Evolutionary conservation across 1,140 invertebrate genomes (phyloP).

Genomic region (Aphidius gifuensis): DNA sequence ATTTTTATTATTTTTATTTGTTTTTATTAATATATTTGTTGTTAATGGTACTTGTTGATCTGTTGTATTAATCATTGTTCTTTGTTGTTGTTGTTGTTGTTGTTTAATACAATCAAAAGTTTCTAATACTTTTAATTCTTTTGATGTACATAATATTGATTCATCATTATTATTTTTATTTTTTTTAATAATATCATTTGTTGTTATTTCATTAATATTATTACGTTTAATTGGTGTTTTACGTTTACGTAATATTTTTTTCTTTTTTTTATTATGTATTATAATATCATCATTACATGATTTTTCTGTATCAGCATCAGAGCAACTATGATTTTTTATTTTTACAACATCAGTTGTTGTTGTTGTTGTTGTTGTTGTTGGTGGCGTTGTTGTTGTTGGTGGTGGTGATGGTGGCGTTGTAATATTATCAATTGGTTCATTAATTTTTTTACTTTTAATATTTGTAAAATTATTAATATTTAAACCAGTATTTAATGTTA

Average conservation of each 20-base stretch:
- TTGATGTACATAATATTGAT: neutral
- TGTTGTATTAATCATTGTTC: constrained; percentile 40
- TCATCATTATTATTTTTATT: constrained; percentile 13
- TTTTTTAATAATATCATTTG: neutral
- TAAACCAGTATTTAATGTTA: constrained; percentile 28
- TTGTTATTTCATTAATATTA: neutral
- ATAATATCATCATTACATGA: constrained; percentile 53
- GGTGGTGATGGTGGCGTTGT: no score
- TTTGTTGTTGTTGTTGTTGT: constrained; percentile 33
- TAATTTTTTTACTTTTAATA: no score
- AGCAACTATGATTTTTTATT: constrained; percentile 37
- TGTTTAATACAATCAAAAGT: constrained; percentile 46
- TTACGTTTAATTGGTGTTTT: constrained; percentile 45
- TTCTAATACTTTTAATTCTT: constrained; percentile 26
- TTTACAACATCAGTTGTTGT: constrained; percentile 35
- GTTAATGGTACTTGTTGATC: constrained; percentile 43
- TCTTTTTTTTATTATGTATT: constrained; percentile 46
- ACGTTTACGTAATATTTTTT: constrained; percentile 50
- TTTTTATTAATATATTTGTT: constrained; percentile 30
- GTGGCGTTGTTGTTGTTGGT: no score
- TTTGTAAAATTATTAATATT: no score
- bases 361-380: constrained; percentile 6
- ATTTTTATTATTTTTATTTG: constrained; percentile 30
- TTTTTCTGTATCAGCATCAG: constrained; percentile 54
- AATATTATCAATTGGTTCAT: no score